Percentiles rank a stretch among this genome's conserved stretches.
These are phyloP conservation scores for Glareola pratincola DNA, from an alignment of 2,113 vertebrate genomes.

Conservation along the genomic window DNA sequence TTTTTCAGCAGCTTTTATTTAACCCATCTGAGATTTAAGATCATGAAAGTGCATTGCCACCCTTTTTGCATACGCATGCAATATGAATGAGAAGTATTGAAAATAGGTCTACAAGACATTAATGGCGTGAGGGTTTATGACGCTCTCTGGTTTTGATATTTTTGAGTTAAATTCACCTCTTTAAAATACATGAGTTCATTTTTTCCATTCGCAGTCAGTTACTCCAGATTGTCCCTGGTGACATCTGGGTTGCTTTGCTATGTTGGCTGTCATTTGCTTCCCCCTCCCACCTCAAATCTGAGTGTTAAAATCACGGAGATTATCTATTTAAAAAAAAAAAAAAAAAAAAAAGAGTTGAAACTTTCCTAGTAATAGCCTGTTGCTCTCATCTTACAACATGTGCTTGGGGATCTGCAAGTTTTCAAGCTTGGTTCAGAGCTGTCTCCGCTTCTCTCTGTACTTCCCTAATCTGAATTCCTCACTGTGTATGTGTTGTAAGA, in stretches of 20 bases:
- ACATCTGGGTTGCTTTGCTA: not conserved
- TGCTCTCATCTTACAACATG: not conserved
- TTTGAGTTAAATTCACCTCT: not conserved
- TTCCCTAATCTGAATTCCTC: conserved; percentile 17
- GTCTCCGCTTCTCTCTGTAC: not conserved
- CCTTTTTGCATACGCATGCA: rapidly evolving
- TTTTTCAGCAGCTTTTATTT: not conserved
- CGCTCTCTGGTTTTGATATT: not conserved
- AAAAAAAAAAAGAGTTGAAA: not conserved
- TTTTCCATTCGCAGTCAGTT: not conserved
- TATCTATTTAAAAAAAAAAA: not conserved
- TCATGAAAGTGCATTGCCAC: not conserved
- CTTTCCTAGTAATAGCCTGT: not conserved
- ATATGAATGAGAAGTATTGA: not conserved
- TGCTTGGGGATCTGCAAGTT: not conserved
- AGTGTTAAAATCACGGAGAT: not conserved
- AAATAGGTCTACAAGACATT: not conserved
- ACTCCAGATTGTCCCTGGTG: not conserved
- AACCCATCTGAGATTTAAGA: not conserved
- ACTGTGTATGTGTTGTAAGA: not conserved
- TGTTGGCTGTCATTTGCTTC: not conserved
- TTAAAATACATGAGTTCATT: not conserved
- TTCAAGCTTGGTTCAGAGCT: conserved; percentile 2
- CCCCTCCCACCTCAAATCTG: not conserved
- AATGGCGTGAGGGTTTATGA: not conserved